Evolutionary conservation across 2,797 vertebrate species (phyloP), one percentile per base, ranked within the genome.

Genomic region (Eulemur albifrons): DNA sequence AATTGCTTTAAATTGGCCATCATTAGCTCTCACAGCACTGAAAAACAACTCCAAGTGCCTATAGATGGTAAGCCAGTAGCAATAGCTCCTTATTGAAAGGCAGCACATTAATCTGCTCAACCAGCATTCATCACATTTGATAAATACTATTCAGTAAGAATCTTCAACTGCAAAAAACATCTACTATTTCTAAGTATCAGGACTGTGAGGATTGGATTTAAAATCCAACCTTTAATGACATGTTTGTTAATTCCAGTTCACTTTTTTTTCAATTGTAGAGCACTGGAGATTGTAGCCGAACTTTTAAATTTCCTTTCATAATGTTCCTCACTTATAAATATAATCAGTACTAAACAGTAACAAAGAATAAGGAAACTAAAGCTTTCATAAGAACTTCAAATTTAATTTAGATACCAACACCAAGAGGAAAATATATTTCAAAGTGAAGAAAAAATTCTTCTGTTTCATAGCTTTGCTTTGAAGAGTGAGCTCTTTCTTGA

Each of bases 1-100:
- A 98, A 98, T 97, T 97, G 95, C 97, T 96, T 93, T 88, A 97
- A 98, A 98, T 97, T 97, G 96, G 96, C 96, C 94, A 95, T 97
- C 96, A 97, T 96, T 96, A 97, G 80, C n/a, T n/a, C 86, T 87
- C 93, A 48, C 30, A 70, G 95, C 81, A 10, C 94, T 96, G 83
- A 93, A 96, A 96, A 97, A 95, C 94, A 97, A 70, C 89, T 70
- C 88, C 88, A 85, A 97, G 93, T 69, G 90, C 90, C 61, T 63
- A 65, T 70, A 57, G 90, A 96, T 94, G 80, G 65, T 25, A 75
- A 96, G 80, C 76, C 95, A 82, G 86, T 87, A 92, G 94, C 96
- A 89, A 89, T n/a, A 25, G 38, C 52, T 89, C 88, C 75, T 73
- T 85, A 35, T 83, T 94, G 59, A 95, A 96, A 94, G 92, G 85